These are phyloP conservation scores for Brenthis hecate DNA, from an alignment of 2,888 invertebrate genomes.

Conservation along the genomic window DNA sequence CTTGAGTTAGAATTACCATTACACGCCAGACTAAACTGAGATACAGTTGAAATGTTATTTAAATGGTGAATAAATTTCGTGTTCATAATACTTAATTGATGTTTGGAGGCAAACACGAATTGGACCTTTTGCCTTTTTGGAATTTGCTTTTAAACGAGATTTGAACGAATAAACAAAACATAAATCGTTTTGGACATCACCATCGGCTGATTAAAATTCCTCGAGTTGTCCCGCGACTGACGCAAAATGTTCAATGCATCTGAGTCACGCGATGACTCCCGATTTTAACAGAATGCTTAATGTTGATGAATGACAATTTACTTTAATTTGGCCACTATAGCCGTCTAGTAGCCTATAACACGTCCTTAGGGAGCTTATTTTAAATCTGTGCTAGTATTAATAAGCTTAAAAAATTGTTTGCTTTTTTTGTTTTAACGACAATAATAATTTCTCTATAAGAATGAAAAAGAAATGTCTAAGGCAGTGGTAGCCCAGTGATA, in stretches of 20 bases:
- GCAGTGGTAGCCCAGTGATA: no score
- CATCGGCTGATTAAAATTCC: constrained; percentile 53
- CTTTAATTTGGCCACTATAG: no score
- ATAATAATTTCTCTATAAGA: no score
- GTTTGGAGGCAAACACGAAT: constrained; percentile 40
- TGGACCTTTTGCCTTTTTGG: constrained; percentile 50
- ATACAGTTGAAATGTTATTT: constrained; percentile 11
- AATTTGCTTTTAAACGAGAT: constrained; percentile 62
- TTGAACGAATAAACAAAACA: constrained; percentile 55
- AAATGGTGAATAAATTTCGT: constrained; percentile 18
- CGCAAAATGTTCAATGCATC: constrained; percentile 34
- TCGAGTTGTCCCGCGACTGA: constrained; percentile 44
- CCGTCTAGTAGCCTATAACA: no score
- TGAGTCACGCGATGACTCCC: constrained; percentile 23
- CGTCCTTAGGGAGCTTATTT: no score
- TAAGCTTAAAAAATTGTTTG: no score
- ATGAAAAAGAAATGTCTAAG: no score
- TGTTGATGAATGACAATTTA: constrained; percentile 2
- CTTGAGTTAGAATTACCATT: neutral
- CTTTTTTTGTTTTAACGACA: no score
- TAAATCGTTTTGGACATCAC: constrained; percentile 49
- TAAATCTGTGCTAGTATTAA: no score
- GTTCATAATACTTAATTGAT: constrained; percentile 24
- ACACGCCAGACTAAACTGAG: constrained; percentile 10
- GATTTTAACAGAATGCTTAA: constrained; percentile 29